Evolutionary conservation across 2,113 vertebrate species (phyloP).

Genomic region (Candoia aspera): DNA sequence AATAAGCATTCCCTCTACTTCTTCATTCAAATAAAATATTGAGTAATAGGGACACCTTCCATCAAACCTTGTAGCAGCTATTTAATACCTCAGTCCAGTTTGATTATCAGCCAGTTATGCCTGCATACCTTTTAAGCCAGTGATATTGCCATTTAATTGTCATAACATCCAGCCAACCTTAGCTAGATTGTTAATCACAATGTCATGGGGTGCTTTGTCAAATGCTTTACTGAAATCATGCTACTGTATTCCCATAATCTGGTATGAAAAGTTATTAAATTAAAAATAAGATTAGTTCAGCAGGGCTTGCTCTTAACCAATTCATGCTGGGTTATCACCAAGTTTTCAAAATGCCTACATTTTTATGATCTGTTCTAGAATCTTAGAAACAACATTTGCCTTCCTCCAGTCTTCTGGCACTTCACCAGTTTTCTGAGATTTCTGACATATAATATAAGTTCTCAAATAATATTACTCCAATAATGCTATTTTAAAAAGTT

Average conservation of each 20-base stretch:
- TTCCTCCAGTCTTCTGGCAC: neutral
- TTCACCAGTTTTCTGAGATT: neutral
- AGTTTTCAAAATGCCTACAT: neutral
- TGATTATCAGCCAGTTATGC: no score
- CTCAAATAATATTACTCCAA: neutral
- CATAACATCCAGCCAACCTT: neutral
- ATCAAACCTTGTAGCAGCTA: no score
- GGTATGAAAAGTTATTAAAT: neutral
- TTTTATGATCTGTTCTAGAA: neutral
- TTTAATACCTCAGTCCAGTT: no score
- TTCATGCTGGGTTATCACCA: neutral
- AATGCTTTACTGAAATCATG: neutral
- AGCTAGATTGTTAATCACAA: neutral
- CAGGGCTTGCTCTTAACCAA: neutral
- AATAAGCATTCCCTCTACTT: no score
- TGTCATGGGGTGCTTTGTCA: neutral
- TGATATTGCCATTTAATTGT: neutral
- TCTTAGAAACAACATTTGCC: neutral
- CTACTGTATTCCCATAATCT: neutral
- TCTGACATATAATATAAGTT: neutral
- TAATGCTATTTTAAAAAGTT: neutral
- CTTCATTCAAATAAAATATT: no score
- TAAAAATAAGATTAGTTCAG: neutral
- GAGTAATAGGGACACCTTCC: no score
- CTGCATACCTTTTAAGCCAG: no score